Conservation (phyloP, 2,797 vertebrate genomes). For the Mergus octosetaceus region DNA sequence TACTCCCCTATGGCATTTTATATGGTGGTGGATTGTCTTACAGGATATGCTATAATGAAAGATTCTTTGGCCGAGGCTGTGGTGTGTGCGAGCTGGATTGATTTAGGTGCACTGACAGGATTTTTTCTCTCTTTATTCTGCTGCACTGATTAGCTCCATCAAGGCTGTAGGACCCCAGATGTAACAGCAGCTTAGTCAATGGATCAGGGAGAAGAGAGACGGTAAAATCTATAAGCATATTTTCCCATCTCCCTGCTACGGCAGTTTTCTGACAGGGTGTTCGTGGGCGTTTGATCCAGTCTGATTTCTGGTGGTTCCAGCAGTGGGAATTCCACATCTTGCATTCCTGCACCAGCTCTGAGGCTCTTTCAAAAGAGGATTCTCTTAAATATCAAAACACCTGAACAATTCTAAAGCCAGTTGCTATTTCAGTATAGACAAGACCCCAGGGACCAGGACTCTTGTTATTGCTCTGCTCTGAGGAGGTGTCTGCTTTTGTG, state of each 20-base stretch:
- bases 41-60: background rate
- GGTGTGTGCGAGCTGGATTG: background rate
- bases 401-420: slow-evolving; percentile 12
- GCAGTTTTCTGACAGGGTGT: background rate
- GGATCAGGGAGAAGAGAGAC: background rate
- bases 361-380: background rate
- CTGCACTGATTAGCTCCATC: slow-evolving; percentile 3
- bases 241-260: background rate
- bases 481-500: background rate
- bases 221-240: slow-evolving; percentile 1
- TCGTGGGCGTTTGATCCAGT: background rate
- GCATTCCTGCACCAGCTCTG: background rate
- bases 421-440: background rate
- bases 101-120: background rate
- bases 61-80: background rate
- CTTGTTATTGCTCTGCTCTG: background rate
- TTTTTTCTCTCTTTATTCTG: slow-evolving; percentile 32
- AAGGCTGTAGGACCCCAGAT: background rate
- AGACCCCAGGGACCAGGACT: background rate
- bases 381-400: slow-evolving; percentile 4
- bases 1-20: background rate
- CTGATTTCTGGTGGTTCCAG: background rate
- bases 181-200: slow-evolving; percentile 30
- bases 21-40: background rate
- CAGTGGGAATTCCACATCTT: fast-evolving